These are phyloP conservation scores for Sarcophaga rosellei DNA, from an alignment of 2,888 invertebrate genomes.

Conservation along the genomic window DNA sequence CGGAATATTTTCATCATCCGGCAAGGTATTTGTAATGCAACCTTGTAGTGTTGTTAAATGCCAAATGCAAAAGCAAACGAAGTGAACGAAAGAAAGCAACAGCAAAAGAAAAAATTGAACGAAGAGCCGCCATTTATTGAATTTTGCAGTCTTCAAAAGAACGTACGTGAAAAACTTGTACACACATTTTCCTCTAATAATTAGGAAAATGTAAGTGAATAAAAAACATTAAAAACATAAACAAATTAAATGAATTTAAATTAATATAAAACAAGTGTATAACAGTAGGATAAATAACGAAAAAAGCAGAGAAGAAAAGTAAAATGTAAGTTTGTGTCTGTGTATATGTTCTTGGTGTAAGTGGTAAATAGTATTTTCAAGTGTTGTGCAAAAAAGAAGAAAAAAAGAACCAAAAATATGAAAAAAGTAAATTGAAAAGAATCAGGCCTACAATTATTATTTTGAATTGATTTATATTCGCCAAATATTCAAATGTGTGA, in stretches of 20 bases:
- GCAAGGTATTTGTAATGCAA: neutral
- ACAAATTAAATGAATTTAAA: slow-evolving; percentile 44
- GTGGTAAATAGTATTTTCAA: slow-evolving; percentile 48
- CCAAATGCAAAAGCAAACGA: slow-evolving; percentile 21
- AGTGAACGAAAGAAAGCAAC: slow-evolving; percentile 49
- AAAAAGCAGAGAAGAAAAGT: slow-evolving; percentile 11
- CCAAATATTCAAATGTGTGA: too few species aligned
- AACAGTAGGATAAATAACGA: slow-evolving; percentile 25
- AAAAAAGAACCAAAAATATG: neutral
- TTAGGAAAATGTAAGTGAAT: slow-evolving; percentile 71
- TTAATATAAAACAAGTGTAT: slow-evolving; percentile 55
- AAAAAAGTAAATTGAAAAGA: neutral
- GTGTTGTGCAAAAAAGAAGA: slow-evolving; percentile 43
- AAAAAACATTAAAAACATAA: slow-evolving; percentile 61
- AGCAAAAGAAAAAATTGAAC: slow-evolving; percentile 61
- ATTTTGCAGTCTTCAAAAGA: slow-evolving; percentile 70
- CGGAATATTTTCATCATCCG: neutral
- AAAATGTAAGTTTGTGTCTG: slow-evolving; percentile 41
- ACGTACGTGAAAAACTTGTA: slow-evolving; percentile 74
- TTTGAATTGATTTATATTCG: too few species aligned
- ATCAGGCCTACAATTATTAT: slow-evolving; percentile 13
- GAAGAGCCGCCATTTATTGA: slow-evolving; percentile 69
- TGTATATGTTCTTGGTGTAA: slow-evolving; percentile 27
- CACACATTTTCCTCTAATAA: slow-evolving; percentile 68
- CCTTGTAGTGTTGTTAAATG: neutral